Evolutionary conservation across 2,113 vertebrate genomes (phyloP).

Genomic region (Corydoras maculifer): DNA sequence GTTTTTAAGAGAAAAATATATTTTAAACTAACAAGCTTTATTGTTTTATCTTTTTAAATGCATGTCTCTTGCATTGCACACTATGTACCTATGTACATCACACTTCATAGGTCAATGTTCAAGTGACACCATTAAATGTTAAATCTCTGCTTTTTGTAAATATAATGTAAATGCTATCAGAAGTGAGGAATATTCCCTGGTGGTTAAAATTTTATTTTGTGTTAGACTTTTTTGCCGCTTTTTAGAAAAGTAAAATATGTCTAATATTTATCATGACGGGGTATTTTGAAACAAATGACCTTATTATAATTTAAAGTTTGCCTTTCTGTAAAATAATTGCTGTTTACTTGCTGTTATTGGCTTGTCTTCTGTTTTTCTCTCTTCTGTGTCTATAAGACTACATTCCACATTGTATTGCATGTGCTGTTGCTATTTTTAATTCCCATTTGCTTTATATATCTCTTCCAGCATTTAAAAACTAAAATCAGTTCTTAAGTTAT

Average conservation of each 20-base stretch:
- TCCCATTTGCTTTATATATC: no score
- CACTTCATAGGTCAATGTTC: no score
- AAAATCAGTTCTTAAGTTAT: no score
- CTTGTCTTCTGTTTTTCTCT: not conserved
- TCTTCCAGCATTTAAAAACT: no score
- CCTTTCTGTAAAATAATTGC: not conserved
- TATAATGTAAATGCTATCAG: no score
- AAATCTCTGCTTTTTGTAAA: no score
- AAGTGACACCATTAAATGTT: no score
- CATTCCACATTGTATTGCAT: not conserved
- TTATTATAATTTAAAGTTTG: not conserved
- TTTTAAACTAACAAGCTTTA: no score
- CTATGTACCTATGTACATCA: no score
- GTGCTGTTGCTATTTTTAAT: conserved; percentile 10
- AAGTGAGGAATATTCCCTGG: not conserved
- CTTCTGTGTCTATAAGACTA: not conserved
- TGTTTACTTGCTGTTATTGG: not conserved
- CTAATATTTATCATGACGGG: not conserved
- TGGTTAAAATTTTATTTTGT: not conserved
- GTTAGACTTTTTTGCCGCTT: not conserved
- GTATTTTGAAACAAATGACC: not conserved
- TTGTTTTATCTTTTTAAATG: no score
- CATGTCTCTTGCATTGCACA: no score
- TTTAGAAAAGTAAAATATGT: not conserved
- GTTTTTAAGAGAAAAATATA: no score